Base-by-base conservation (phyloP, 2,888 invertebrate species). In the Cistogaster globosa region DNA sequence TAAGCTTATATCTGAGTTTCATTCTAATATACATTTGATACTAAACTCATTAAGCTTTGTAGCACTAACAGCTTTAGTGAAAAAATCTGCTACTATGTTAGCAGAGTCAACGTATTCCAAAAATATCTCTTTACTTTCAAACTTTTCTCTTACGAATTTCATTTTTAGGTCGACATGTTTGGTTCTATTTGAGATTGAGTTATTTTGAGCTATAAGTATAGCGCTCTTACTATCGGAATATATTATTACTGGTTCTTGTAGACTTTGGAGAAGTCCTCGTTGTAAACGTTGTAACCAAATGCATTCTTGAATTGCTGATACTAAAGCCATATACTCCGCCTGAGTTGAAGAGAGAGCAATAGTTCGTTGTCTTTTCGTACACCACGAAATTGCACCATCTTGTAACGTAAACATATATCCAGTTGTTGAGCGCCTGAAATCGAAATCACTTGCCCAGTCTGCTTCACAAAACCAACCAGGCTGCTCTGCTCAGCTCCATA, bases 341-440 rank as follows among this genome's bases (percentile, higher is more conserved):
- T 87, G 84, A n/a, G 87, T 87, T n/a, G n/a, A 84, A 84, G 84
- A 8, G 82, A n/a, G 68, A 2, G 82, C 85, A 1, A 86, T 69
- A 8, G 86, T 87, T 22, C 42, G 53, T 68, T 87, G 86, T 42
- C 82, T 53, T 62, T 68, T n/a, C n/a, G n/a, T n/a, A n/a, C n/a
- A n/a, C n/a, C n/a, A n/a, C n/a, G n/a, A n/a, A n/a, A n/a, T n/a
- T n/a, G n/a, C n/a, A n/a, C n/a, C n/a, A n/a, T n/a, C n/a, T n/a
- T n/a, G n/a, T n/a, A n/a, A n/a, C n/a, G n/a, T n/a, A n/a, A n/a
- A n/a, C n/a, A n/a, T n/a, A n/a, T n/a, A n/a, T n/a, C n/a, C n/a
- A n/a, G n/a, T 83, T 48, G 80, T 82, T 26, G 86, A 84, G 16
- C 83, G 77, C 67, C 87, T 87, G 14, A 74, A 55, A 1, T 86